Base-by-base conservation (phyloP, 2,888 invertebrate genomes). In the Zelleria hepariella region DNA sequence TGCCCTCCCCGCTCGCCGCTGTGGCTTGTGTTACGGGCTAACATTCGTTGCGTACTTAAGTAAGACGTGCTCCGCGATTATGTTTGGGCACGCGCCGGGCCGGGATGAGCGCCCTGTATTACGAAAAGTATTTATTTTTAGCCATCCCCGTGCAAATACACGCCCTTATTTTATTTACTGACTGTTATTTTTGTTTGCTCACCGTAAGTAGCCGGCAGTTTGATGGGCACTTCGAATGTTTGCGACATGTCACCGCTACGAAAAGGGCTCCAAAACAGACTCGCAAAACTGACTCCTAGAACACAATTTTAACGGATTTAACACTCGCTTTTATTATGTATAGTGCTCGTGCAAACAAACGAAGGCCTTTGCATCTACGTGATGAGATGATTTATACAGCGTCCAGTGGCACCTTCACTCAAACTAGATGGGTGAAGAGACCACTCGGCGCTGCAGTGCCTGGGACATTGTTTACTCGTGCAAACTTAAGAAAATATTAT, bases 31-130 rank as follows among this genome's bases (percentile, higher is more conserved):
- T 59, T 61, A 57, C 20, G 21, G 55, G 57, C 24, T n/a, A 18
- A 27, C 23, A 53, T 53, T 60, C 59, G 58, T 56, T 42, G 52
- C 53, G 57, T 58, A 58, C 62, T 62, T 59, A 58, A 62, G 62
- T 42, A 56, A 54, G 59, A 51, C 53, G 59, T 58, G 58, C 58
- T 49, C 42, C 69, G 70, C 76, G 77, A 79, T 81, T 81, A 81
- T 79, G 81, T 73, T 63, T 65, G 70, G 77, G 71, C 81, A 80
- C 81, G 81, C 77, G 79, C 68, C 49, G 54, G 49, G 21, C 8
- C n/a, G 42, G n/a, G 51, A 51, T 51, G 51, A 23, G 51, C 23
- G 51, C 5, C 6, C 23, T 51, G 23, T 23, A 10, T 23, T 53
- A 23, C 15, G 21, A n/a, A 32, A 55, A 55, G 32, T 55, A 55